Evolutionary conservation across 2,113 vertebrate genomes (phyloP).

Genomic region (Oncorhynchus masou): DNA sequence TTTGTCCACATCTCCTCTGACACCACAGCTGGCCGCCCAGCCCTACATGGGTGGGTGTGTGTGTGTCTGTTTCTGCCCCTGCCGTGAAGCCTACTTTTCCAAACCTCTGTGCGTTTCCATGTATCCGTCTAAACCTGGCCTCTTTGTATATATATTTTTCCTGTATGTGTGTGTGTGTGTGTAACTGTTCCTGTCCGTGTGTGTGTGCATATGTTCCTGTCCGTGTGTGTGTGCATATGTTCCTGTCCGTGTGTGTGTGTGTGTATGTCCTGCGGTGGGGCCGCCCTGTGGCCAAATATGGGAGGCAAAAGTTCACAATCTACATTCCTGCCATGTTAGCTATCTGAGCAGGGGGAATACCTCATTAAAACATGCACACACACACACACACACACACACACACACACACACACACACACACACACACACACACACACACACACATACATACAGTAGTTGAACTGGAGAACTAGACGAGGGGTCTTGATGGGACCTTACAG

Average conservation of each 20-base stretch:
- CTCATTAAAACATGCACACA: conserved; percentile 8
- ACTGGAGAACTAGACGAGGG: too few species aligned
- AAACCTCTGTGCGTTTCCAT: neutral
- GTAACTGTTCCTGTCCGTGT: neutral
- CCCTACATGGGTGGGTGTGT: too few species aligned
- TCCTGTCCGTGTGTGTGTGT: neutral
- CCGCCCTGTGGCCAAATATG: conserved; percentile 43
- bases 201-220: neutral
- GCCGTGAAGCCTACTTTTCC: too few species aligned
- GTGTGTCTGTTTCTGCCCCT: too few species aligned
- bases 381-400: neutral
- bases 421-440: neutral
- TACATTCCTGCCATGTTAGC: conserved; percentile 65
- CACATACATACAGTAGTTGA: neutral
- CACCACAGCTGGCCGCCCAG: too few species aligned
- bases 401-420: neutral
- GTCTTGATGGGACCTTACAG: too few species aligned
- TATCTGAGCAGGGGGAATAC: conserved; percentile 54
- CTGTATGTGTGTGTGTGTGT: neutral
- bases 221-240: too few species aligned
- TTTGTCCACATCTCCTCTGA: too few species aligned
- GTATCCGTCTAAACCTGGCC: neutral
- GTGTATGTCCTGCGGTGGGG: conserved; percentile 38
- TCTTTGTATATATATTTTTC: neutral
- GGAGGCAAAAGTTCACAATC: conserved; percentile 58